Percentiles rank a stretch among this genome's conserved stretches.
Conservation (phyloP, 2,888 invertebrate species). For the Tachina grossa region DNA sequence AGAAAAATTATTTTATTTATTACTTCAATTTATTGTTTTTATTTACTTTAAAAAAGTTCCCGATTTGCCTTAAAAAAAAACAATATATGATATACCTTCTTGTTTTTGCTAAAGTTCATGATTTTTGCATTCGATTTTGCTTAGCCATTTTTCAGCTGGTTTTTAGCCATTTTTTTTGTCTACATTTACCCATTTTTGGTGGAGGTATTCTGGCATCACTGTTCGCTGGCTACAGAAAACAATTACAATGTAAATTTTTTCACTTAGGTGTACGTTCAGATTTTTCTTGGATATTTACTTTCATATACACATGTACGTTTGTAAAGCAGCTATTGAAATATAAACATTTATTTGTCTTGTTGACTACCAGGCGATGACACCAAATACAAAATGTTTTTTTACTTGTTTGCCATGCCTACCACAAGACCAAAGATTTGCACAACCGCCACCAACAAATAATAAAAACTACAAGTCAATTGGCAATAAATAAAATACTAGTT, state of each 20-base stretch:
- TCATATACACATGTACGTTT: background rate
- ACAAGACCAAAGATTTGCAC: background rate
- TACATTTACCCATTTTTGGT: too few species aligned
- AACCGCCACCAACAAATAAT: background rate
- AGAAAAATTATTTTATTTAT: too few species aligned
- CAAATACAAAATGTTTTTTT: slow-evolving; percentile 50
- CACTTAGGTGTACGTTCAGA: slow-evolving; percentile 2
- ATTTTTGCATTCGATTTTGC: too few species aligned
- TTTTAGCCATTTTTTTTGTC: too few species aligned
- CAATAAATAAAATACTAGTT: slow-evolving; percentile 58
- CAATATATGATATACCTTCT: too few species aligned
- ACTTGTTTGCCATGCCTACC: slow-evolving; percentile 19
- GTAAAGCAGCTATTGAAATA: background rate
- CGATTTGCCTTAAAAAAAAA: too few species aligned
- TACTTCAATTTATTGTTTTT: too few species aligned
- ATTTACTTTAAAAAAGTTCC: too few species aligned
- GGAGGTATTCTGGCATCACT: too few species aligned
- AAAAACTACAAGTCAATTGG: slow-evolving; percentile 53
- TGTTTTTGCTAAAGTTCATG: too few species aligned
- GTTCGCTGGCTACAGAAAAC: background rate
- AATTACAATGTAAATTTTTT: slow-evolving; percentile 27
- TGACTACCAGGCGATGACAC: slow-evolving; percentile 59
- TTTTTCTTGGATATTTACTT: background rate
- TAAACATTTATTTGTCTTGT: slow-evolving; percentile 35
- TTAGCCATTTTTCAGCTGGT: too few species aligned